A percentile compares a stretch with the other conserved stretches of the same genome.
These are phyloP conservation scores for Drosophila pseudotalamancana DNA, from an alignment of 2,888 invertebrate genomes.

Conservation along the genomic window DNA sequence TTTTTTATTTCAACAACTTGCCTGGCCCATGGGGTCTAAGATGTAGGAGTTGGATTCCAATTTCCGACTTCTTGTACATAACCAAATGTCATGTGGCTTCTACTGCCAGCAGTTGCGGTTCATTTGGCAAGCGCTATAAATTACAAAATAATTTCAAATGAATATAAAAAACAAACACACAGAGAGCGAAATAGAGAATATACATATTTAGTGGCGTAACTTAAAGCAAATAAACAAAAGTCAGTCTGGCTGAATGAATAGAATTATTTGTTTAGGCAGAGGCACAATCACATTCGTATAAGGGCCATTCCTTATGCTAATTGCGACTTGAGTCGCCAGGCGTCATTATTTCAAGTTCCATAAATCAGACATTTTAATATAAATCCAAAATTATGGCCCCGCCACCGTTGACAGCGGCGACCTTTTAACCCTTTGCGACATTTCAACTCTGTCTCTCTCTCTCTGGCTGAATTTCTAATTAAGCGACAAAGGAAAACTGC, in stretches of 20 bases:
- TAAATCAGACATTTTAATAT: slow-evolving; percentile 58
- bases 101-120: slow-evolving; percentile 38
- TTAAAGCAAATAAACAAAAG: slow-evolving; percentile 32
- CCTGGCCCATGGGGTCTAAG: slow-evolving; percentile 1
- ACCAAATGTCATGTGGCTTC: slow-evolving; percentile 43
- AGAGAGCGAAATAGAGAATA: slow-evolving; percentile 11
- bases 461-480: slow-evolving; percentile 61
- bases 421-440: slow-evolving; percentile 66
- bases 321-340: slow-evolving; percentile 22
- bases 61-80: slow-evolving; percentile 17
- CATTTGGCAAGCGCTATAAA: slow-evolving; percentile 66
- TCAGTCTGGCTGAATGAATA: slow-evolving; percentile 46
- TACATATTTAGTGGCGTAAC: slow-evolving; percentile 38
- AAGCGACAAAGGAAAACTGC: slow-evolving; percentile 50
- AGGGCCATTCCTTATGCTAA: slow-evolving; percentile 35
- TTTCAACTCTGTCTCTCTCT: slow-evolving; percentile 4
- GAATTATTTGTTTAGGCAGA: slow-evolving; percentile 55
- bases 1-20: slow-evolving; percentile 48
- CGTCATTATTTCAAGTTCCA: slow-evolving; percentile 33
- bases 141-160: slow-evolving; percentile 51
- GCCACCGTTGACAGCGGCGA: slow-evolving; percentile 60
- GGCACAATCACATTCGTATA: slow-evolving; percentile 8
- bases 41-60: slow-evolving; percentile 6
- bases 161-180: not conserved
- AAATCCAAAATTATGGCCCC: slow-evolving; percentile 61